These are phyloP conservation scores for Hartigia nigra DNA, from an alignment of 2,888 invertebrate species.

Conservation along the genomic window DNA sequence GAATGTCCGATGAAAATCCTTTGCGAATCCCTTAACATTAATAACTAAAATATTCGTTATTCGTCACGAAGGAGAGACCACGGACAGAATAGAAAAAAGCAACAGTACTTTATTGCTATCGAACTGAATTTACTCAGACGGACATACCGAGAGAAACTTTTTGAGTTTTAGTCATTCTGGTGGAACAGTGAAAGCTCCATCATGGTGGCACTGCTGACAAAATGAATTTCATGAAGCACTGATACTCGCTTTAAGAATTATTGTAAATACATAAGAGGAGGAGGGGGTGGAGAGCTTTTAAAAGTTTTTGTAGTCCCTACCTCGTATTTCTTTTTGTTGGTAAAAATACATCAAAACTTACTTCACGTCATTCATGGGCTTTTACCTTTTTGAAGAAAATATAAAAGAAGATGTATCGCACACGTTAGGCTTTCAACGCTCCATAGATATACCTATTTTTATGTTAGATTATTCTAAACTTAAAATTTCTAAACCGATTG, in stretches of 20 bases:
- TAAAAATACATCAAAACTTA: background rate
- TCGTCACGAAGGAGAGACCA: background rate
- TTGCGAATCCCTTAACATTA: background rate
- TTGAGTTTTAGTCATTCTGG: background rate
- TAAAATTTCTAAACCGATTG: background rate
- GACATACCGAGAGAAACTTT: background rate
- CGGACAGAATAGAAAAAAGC: background rate
- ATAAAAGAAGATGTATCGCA: background rate
- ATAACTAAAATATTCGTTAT: background rate
- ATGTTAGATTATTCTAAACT: background rate
- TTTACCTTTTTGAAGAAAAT: background rate
- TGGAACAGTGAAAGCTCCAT: background rate
- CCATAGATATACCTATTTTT: background rate
- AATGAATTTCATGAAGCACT: background rate
- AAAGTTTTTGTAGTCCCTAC: background rate
- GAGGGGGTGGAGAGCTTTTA: background rate
- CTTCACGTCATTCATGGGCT: background rate
- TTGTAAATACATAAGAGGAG: background rate
- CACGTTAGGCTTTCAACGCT: background rate
- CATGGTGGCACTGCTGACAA: background rate
- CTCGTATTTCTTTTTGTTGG: background rate
- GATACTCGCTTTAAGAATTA: background rate
- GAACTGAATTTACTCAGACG: background rate
- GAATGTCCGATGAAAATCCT: background rate
- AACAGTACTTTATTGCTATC: background rate